Conservation (phyloP, 23 tunicate genomes). For the Halocynthia aurantium region DNA sequence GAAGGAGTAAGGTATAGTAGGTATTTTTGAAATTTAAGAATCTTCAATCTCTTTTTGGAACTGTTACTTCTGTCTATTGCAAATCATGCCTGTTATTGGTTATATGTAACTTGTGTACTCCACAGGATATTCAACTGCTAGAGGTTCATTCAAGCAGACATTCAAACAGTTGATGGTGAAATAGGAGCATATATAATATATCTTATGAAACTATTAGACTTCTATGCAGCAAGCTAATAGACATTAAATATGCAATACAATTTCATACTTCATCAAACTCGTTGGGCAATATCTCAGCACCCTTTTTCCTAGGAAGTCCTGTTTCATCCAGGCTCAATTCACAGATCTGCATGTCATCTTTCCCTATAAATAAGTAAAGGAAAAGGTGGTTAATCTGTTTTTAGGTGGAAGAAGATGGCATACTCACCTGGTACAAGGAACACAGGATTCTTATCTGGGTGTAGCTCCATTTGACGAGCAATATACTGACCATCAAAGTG, state of each 20-base stretch:
- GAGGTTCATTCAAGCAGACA: too few relatives aligned
- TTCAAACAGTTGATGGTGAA: too few relatives aligned
- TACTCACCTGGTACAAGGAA: constrained; percentile 77
- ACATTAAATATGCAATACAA: not conserved
- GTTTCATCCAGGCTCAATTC: constrained; percentile 84
- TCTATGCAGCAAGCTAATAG: too few relatives aligned
- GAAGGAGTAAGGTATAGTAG: too few relatives aligned
- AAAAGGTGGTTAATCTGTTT: not conserved
- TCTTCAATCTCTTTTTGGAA: too few relatives aligned
- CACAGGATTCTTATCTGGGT: constrained; percentile 84
- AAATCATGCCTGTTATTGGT: too few relatives aligned
- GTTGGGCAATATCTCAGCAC: constrained; percentile 85
- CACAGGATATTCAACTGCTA: too few relatives aligned
- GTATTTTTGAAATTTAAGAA: too few relatives aligned
- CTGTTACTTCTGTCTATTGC: too few relatives aligned
- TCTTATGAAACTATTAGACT: too few relatives aligned
- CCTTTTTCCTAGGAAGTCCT: constrained; percentile 82
- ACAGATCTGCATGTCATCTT: constrained; percentile 97
- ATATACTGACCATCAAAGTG: constrained; percentile 96
- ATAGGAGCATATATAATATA: too few relatives aligned
- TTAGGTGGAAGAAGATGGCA: not conserved
- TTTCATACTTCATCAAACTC: constrained; percentile 78
- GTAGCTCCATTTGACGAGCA: constrained; percentile 96
- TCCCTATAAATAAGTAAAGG: constrained; percentile 34
- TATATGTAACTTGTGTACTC: too few relatives aligned